Evolutionary conservation across 2,113 vertebrate species (phyloP).

Genomic region (Oncorhynchus masou): DNA sequence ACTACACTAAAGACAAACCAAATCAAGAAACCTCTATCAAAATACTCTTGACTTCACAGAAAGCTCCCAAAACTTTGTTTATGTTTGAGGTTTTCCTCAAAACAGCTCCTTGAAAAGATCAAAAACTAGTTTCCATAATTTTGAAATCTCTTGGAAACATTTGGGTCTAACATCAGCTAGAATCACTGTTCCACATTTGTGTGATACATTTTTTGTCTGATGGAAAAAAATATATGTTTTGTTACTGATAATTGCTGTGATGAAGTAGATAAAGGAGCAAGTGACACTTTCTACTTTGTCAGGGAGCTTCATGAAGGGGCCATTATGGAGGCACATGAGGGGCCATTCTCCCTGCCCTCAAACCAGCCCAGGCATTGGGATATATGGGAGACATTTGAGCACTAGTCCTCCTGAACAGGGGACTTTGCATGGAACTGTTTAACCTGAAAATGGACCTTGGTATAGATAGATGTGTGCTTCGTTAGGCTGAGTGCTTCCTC

Average conservation of each 20-base stretch:
- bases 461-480: not conserved
- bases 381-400: slow-evolving; percentile 10
- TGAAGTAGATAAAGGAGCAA: not conserved
- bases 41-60: not conserved
- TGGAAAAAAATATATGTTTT: not conserved
- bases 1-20: not conserved
- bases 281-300: not conserved
- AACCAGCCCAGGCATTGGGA: not conserved
- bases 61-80: not conserved
- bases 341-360: slow-evolving; percentile 15
- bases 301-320: slow-evolving; percentile 15
- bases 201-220: not conserved
- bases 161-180: too few species aligned
- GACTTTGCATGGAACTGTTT: not conserved
- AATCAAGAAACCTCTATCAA: not conserved
- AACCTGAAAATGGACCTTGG: not conserved
- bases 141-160: not conserved
- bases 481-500: too few species aligned
- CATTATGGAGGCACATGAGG: slow-evolving; percentile 21
- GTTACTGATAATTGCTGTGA: slow-evolving; percentile 5
- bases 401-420: not conserved
- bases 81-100: not conserved
- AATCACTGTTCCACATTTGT: too few species aligned
- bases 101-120: too few species aligned
- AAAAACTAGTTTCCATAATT: too few species aligned